These are phyloP conservation scores for Zoanthus sansibaricus DNA, from an alignment of 92 coral and sea anemone species.

Conservation along the genomic window DNA sequence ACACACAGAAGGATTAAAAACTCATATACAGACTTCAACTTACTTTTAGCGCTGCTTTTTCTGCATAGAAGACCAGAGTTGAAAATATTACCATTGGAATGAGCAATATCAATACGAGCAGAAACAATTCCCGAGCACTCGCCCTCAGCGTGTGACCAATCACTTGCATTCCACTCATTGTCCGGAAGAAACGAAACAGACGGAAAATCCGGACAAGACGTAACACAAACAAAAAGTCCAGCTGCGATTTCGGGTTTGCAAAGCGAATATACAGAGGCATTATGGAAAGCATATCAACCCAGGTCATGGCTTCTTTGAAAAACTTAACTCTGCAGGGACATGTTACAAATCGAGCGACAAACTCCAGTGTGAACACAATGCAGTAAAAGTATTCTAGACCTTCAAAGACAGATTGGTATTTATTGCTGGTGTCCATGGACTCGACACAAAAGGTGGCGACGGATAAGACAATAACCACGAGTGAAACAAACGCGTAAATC, in stretches of 20 bases:
- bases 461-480: slow-evolving; percentile 84
- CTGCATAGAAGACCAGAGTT: slow-evolving; percentile 91
- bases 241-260: slow-evolving; percentile 27
- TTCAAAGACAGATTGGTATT: slow-evolving; percentile 55
- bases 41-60: slow-evolving; percentile 60
- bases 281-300: slow-evolving; percentile 94
- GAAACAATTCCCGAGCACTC: slow-evolving; percentile 92
- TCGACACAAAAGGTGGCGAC: slow-evolving; percentile 95
- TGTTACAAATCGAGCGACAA: slow-evolving; percentile 75
- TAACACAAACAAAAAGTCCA: slow-evolving; percentile 86
- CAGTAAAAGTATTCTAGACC: slow-evolving; percentile 87
- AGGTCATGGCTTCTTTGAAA: slow-evolving; percentile 84
- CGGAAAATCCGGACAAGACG: slow-evolving; percentile 97
- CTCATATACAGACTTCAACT: neutral
- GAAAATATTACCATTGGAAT: slow-evolving; percentile 99
- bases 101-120: slow-evolving; percentile 81
- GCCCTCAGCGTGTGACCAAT: slow-evolving; percentile 98
- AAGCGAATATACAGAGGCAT: slow-evolving; percentile 89
- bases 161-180: slow-evolving; percentile 99
- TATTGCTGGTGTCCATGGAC: slow-evolving; percentile 52
- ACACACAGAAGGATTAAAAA: no score
- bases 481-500: slow-evolving; percentile 91
- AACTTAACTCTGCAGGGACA: slow-evolving; percentile 76
- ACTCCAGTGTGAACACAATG: slow-evolving; percentile 85
- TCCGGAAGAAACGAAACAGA: slow-evolving; percentile 96